These are phyloP conservation scores for Cyphomyrus plagiostoma DNA, from an alignment of 2,113 vertebrate species.

Conservation along the genomic window DNA sequence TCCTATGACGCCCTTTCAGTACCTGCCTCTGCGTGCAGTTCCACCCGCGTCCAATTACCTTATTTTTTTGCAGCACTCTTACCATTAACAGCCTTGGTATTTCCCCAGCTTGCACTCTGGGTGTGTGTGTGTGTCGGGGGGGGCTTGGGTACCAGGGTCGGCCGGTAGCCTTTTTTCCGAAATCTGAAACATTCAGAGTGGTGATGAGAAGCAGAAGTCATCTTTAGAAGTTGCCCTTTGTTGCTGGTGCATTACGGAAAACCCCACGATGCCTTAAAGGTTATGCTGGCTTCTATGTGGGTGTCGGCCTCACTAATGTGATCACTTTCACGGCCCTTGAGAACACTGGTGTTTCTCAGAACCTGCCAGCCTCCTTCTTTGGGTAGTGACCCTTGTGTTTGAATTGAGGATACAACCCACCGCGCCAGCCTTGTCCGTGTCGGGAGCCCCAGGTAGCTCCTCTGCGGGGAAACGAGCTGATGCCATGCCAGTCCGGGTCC, in stretches of 20 bases:
- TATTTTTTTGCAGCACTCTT: neutral
- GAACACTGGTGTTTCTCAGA: constrained; percentile 26
- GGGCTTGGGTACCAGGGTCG: neutral
- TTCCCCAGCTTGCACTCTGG: neutral
- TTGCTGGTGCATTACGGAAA: neutral
- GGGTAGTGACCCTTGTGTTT: neutral
- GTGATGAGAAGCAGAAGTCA: neutral
- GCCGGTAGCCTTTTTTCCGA: neutral
- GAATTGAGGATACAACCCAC: neutral
- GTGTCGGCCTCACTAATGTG: neutral
- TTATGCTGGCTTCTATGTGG: neutral
- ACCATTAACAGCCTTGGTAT: neutral
- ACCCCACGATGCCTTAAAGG: neutral
- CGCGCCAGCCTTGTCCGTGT: neutral
- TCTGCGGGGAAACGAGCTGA: neutral
- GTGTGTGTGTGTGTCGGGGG: neutral
- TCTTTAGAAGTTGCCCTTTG: neutral
- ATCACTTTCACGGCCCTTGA: constrained; percentile 1
- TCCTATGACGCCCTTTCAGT: constrained; percentile 32
- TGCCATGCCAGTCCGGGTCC: too few relatives aligned
- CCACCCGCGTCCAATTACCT: neutral
- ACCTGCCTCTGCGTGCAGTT: neutral
- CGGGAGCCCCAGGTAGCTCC: neutral
- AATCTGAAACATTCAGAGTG: neutral
- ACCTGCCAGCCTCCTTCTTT: neutral